Evolutionary conservation across 2,797 vertebrate genomes (phyloP).

Genomic region (Mormyrus hasselquistii): DNA sequence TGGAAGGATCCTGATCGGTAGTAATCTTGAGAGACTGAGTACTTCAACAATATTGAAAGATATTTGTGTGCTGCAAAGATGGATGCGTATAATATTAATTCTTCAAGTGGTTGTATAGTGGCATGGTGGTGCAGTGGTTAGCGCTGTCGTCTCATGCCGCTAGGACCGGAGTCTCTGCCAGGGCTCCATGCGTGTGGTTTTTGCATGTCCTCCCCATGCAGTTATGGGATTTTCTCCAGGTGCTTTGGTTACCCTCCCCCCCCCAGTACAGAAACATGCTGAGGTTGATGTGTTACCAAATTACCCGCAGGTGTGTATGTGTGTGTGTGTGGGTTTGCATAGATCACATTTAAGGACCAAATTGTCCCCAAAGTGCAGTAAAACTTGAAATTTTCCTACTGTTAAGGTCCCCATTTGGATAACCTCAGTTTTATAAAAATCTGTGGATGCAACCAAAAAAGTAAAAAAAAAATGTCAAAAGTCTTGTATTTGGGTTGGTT

Average conservation of each 20-base stretch:
- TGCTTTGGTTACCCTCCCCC: no score
- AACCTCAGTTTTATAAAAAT: background rate
- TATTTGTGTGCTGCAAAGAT: background rate
- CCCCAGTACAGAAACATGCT: background rate
- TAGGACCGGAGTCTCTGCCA: background rate
- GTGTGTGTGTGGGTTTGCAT: no score
- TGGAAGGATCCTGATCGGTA: background rate
- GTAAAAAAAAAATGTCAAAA: no score
- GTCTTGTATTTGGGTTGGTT: background rate
- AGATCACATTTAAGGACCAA: no score
- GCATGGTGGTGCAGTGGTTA: background rate
- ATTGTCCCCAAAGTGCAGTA: no score
- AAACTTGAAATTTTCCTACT: no score
- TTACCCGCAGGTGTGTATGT: background rate
- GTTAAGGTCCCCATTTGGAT: background rate
- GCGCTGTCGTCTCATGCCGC: background rate
- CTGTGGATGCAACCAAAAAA: background rate
- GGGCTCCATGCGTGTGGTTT: background rate
- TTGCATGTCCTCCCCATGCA: background rate
- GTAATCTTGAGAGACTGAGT: background rate
- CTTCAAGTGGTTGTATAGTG: background rate
- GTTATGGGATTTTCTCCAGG: background rate
- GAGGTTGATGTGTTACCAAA: background rate
- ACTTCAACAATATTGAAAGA: background rate
- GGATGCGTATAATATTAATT: background rate